phyloP scores from a whole-genome alignment of 1,140 invertebrate genomes.

The Adelges cooleyi region DNA sequence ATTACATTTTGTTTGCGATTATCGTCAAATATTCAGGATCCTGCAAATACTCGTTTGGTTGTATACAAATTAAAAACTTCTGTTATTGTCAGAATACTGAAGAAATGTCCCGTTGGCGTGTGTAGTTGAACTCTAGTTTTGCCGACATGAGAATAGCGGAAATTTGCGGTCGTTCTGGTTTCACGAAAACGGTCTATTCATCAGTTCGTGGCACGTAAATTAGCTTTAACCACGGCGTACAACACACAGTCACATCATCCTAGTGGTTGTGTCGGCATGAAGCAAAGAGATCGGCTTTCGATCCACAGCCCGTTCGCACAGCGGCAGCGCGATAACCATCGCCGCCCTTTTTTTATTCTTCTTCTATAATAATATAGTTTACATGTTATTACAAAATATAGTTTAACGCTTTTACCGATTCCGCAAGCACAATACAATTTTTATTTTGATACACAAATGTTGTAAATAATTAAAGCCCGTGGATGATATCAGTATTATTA shows the following conservation, averaged over 20 bases:
- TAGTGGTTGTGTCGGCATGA: not conserved
- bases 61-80: not conserved
- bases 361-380: too few relatives aligned
- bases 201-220: slow-evolving; percentile 22
- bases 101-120: not conserved
- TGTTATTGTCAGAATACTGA: not conserved
- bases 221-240: not conserved
- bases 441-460: too few relatives aligned
- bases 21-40: not conserved
- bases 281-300: slow-evolving; percentile 21
- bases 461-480: too few relatives aligned
- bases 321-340: slow-evolving; percentile 15
- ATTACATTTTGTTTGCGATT: too few relatives aligned
- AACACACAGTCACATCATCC: not conserved
- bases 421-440: too few relatives aligned
- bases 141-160: slow-evolving; percentile 4
- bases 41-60: not conserved
- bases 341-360: slow-evolving; percentile 8
- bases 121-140: not conserved
- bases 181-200: slow-evolving; percentile 20
- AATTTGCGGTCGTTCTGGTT: slow-evolving; percentile 22
- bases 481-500: too few relatives aligned
- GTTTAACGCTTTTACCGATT: too few relatives aligned
- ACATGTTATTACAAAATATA: too few relatives aligned
- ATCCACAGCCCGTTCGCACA: slow-evolving; percentile 4